Base-by-base conservation (phyloP, 2,888 invertebrate genomes). In the Matsumyia berberina region DNA sequence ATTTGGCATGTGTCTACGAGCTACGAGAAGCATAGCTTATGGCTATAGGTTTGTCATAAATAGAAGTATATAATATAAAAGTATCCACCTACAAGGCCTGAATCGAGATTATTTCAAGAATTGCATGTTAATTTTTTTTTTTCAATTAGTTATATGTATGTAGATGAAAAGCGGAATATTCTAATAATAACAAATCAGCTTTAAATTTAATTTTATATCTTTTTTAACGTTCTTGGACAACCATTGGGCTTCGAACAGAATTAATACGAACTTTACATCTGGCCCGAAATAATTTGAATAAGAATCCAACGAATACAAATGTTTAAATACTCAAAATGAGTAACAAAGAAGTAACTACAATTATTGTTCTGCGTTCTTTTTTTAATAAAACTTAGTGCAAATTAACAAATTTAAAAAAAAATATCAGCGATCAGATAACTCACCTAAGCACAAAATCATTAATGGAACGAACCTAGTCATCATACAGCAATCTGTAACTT, bases 261-360 rank as follows among this genome's bases (percentile, higher is more conserved):
- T 58, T 83, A 83, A 83, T 79, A 79, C 19, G 33, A 51, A 44
- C 55, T 55, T 46, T 17, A 60, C 57, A 15, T 37, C 33, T 12
- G 83, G 69, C 73, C 62, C 11, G 55, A 44, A 42, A 46, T 35
- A 53, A 15, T 31, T 24, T 51, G 15, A 70, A 49, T 55, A 76
- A 39, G 66, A 77, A 49, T 69, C 83, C 83, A 83, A 64, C 83
- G 83, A 83, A 83, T 66, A 51, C 35, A 58, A 66, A 62, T 39
- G 57, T 53, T 57, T 51, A 70, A 33, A 31, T 46, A 39, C 67
- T 73, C 53, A 49, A 67, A 67, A 60, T 39, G 66, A 82, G 66
- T 72, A 33, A 69, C 19, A 31, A 53, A n/a, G 42, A 42, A 42
- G 73, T 67, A 60, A 72, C 58, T 82, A 72, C 12, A 72, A 53